Evolutionary conservation across 2,888 invertebrate genomes (phyloP).

Genomic region (Helleia helle): DNA sequence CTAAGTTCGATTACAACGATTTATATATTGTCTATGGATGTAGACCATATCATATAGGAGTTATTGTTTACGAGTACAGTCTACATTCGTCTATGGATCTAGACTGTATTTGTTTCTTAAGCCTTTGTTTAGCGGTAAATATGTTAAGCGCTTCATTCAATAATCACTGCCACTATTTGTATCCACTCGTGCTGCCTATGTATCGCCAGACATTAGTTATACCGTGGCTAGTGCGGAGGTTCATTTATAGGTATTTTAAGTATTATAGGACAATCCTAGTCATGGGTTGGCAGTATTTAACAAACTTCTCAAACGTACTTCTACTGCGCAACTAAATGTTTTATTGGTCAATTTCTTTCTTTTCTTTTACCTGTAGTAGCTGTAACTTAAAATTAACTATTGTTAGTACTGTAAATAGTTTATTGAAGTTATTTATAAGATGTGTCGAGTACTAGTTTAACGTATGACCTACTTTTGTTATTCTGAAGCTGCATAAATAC

Average conservation of each 20-base stretch:
- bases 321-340: background rate
- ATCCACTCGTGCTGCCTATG: slow-evolving; percentile 28
- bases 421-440: slow-evolving; percentile 1
- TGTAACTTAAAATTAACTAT: background rate
- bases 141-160: slow-evolving; percentile 28
- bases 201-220: slow-evolving; percentile 25
- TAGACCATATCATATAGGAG: too few species aligned
- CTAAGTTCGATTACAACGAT: slow-evolving; percentile 12
- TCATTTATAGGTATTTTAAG: background rate
- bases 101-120: slow-evolving; percentile 3
- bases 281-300: slow-evolving; percentile 55
- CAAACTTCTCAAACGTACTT: background rate
- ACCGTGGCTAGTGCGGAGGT: too few species aligned
- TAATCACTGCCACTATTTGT: slow-evolving; percentile 60
- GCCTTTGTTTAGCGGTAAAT: background rate
- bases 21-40: slow-evolving; percentile 5
- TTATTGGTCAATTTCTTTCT: background rate
- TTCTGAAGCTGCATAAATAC: slow-evolving; percentile 23
- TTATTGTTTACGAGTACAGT: too few species aligned
- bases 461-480: background rate
- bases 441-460: background rate
- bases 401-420: slow-evolving; percentile 3
- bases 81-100: background rate
- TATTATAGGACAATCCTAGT: slow-evolving; percentile 61
- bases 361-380: background rate